phyloP scores from a whole-genome alignment of 1,140 invertebrate genomes.

The Bombyx mori region DNA sequence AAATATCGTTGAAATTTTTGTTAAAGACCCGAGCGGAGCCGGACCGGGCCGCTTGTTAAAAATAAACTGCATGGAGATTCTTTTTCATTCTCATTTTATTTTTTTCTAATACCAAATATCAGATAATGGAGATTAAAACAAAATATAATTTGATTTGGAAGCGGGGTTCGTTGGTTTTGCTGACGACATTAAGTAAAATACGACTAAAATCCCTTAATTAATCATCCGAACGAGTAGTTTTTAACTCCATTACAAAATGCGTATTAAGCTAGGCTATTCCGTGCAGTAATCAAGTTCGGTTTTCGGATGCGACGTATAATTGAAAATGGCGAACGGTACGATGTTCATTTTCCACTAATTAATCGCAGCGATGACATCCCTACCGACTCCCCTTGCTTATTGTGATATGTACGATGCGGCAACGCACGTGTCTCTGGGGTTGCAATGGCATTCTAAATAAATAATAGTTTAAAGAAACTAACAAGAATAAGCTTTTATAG shows the following conservation, averaged over 20 bases:
- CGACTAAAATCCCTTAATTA: slow-evolving; percentile 23
- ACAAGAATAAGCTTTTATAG: too few species aligned
- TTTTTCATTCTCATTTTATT: too few species aligned
- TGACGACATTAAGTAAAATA: too few species aligned
- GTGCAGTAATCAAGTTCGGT: slow-evolving; percentile 52
- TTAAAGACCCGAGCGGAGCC: too few species aligned
- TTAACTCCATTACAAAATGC: slow-evolving; percentile 41
- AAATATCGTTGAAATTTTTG: too few species aligned
- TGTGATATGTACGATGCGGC: slow-evolving; percentile 3
- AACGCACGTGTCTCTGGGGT: neutral
- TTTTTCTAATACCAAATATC: too few species aligned
- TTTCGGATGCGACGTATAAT: slow-evolving; percentile 51
- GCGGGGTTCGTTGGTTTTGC: too few species aligned
- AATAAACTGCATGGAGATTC: too few species aligned
- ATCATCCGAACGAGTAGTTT: slow-evolving; percentile 34
- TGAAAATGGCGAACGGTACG: slow-evolving; percentile 62
- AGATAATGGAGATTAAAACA: too few species aligned
- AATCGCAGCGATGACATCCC: slow-evolving; percentile 62
- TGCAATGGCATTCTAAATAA: neutral
- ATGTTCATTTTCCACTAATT: slow-evolving; percentile 69
- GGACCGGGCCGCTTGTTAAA: too few species aligned
- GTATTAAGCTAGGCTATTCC: slow-evolving; percentile 40
- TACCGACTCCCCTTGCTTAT: slow-evolving; percentile 18
- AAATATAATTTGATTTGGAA: too few species aligned
- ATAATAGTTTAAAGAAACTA: neutral